Base-by-base conservation (phyloP, 2,797 vertebrate species). In the Crax fasciolata region DNA sequence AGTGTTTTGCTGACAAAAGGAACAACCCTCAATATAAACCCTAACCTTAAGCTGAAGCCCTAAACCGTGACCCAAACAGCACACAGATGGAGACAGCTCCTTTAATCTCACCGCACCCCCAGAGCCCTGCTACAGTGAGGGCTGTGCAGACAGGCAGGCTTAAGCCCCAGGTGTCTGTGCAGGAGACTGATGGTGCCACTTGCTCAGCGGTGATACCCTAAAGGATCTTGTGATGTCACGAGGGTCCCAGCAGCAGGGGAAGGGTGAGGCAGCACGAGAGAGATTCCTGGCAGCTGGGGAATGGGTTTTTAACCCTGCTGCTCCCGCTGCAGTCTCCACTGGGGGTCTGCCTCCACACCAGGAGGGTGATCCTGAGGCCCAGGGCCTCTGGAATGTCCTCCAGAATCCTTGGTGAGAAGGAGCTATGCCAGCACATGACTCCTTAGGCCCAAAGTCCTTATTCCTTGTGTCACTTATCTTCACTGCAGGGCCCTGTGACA, bases 211-310 rank as follows among this genome's bases (percentile, higher is more conserved):
- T 30, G 61, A 28, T 4, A 9, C 30, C 28, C 43, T 9, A 3
- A 63, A 63, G 21, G 20, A 18, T 17, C 25, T 39, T 43, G 28
- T 43, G 61, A 43, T 28, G 27, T 43, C 18, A 30, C 27, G 5
- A 28, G 55, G 30, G 8, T 16, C 39, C 6, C 10, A 43, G 39
- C 6, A 13, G 59, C 28, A 18, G 9, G 27, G 9, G 11, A 43
- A 63, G n/a, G n/a, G n/a, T n/a, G n/a, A n/a, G n/a, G n/a, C n/a
- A n/a, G n/a, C n/a, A n/a, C n/a, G n/a, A n/a, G n/a, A n/a, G 39
- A 21, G 55, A 20, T 11, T 12, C 25, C 55, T 21, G n/a, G n/a
- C 5, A 6, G n/a, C 4, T 1, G 6, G 4, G 3, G 52, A 54
- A 32, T 13, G 13, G 7, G n/a, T 32, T 58, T 58, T n/a, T 21